phyloP scores from a whole-genome alignment of 1,140 invertebrate genomes.

The Thaumetopoea pityocampa region DNA sequence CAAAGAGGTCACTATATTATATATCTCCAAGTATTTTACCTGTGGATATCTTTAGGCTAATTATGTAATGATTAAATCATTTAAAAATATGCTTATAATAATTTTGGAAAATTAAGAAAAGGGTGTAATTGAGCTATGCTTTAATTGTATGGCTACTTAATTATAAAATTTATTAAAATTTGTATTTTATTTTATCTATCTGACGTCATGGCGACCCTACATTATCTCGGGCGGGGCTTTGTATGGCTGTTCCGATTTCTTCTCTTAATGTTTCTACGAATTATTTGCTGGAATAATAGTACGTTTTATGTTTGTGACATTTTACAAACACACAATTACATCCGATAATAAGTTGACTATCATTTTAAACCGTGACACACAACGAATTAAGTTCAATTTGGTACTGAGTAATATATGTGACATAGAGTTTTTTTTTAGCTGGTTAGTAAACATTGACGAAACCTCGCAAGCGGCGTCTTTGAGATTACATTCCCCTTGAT shows the following conservation, averaged over 20 bases:
- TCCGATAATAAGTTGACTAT: no score
- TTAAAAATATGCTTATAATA: no score
- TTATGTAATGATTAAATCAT: no score
- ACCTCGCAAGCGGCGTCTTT: conserved; percentile 58
- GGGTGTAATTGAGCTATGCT: neutral
- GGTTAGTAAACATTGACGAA: conserved; percentile 55
- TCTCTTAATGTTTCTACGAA: conserved; percentile 56
- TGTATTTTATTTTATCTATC: conserved; percentile 26
- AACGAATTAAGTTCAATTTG: no score
- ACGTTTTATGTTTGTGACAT: conserved; percentile 51
- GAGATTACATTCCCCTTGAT: conserved; percentile 64
- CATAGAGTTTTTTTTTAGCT: conserved; percentile 18
- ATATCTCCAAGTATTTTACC: no score
- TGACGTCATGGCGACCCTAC: conserved; percentile 31
- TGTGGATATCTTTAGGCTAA: no score
- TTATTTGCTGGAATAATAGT: conserved; percentile 73
- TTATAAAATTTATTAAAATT: conserved; percentile 1
- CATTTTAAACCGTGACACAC: no score
- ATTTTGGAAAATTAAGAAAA: no score
- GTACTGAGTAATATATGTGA: no score
- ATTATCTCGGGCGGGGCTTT: conserved; percentile 46
- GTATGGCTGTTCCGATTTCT: conserved; percentile 56
- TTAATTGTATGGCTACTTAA: no score
- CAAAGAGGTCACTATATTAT: no score
- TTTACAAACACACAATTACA: conserved; percentile 30